Conservation (phyloP, 2,888 invertebrate species). For the Serripes groenlandicus region DNA sequence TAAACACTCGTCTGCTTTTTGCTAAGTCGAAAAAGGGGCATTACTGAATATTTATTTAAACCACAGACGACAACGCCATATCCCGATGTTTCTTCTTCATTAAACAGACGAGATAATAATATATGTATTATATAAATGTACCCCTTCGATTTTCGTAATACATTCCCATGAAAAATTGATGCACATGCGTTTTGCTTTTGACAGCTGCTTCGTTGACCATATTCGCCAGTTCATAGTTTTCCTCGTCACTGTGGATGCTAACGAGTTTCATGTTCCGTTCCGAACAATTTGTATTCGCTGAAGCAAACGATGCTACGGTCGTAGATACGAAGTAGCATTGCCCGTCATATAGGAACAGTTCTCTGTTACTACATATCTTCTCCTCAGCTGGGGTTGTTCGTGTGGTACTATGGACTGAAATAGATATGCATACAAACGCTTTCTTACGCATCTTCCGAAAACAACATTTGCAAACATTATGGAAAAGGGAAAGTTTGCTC, state of each 20-base stretch:
- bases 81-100: no score
- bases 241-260: slow-evolving; percentile 17
- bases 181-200: not conserved
- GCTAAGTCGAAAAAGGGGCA: no score
- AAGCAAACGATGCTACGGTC: not conserved
- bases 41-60: no score
- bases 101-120: no score
- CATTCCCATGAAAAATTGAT: slow-evolving; percentile 10
- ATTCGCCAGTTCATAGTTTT: slow-evolving; percentile 8
- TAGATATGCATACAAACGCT: no score
- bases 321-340: slow-evolving; percentile 19
- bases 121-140: no score
- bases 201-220: slow-evolving; percentile 11
- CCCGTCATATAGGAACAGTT: slow-evolving; percentile 9
- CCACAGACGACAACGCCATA: no score
- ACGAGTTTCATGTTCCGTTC: slow-evolving; percentile 5
- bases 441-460: no score
- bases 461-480: no score
- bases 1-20: no score
- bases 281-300: not conserved
- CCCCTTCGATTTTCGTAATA: slow-evolving; percentile 12
- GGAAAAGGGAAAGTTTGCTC: no score
- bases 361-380: slow-evolving; percentile 15
- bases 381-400: not conserved
- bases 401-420: not conserved